Evolutionary conservation across 1,140 invertebrate genomes (phyloP).

Genomic region (Mercenaria mercenaria): DNA sequence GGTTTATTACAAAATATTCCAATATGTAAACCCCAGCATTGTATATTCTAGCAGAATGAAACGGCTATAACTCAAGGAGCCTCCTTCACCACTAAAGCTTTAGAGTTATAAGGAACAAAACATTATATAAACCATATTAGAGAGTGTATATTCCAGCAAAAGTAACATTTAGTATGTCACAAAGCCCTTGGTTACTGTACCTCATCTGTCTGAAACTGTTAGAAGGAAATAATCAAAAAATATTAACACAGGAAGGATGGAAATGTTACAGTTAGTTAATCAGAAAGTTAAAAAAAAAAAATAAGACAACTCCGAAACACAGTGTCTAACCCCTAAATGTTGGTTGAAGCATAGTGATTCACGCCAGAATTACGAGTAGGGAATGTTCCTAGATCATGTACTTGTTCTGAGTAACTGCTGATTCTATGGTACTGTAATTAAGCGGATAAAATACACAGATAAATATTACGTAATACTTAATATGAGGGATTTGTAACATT

Average conservation of each 20-base stretch:
- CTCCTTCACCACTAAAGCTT: neutral
- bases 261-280: conserved; percentile 1
- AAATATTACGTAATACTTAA: neutral
- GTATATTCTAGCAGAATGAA: no score
- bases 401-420: conserved; percentile 58
- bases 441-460: neutral
- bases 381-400: conserved; percentile 52
- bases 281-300: no score
- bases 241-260: neutral
- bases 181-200: neutral
- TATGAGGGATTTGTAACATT: no score
- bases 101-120: neutral
- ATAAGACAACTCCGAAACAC: neutral
- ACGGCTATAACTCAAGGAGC: no score
- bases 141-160: neutral
- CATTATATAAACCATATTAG: neutral
- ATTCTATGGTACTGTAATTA: conserved; percentile 54
- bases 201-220: conserved; percentile 14
- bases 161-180: neutral
- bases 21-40: no score
- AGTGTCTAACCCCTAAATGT: conserved; percentile 47
- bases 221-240: conserved; percentile 23
- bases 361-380: conserved; percentile 35
- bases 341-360: conserved; percentile 53
- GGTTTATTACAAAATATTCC: no score